Evolutionary conservation across 2,113 vertebrate genomes (phyloP).

Genomic region (Hyperopisus bebe): DNA sequence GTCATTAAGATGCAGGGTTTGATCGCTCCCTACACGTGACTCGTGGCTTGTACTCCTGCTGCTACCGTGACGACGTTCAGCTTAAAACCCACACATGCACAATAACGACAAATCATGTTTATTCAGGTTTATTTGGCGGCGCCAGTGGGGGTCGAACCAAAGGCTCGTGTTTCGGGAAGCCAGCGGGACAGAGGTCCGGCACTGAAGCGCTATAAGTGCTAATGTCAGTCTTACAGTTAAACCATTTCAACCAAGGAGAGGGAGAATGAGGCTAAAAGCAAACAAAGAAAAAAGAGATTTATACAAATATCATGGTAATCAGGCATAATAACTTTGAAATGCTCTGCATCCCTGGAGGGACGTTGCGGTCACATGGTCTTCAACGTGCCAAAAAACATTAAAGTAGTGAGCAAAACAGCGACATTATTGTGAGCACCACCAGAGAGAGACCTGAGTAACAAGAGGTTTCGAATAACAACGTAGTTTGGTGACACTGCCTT

Average conservation of each 20-base stretch:
- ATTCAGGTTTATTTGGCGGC: background rate
- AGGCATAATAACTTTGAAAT: background rate
- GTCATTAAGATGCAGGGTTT: background rate
- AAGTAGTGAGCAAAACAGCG: background rate
- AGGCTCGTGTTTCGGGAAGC: background rate
- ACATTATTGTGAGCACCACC: background rate
- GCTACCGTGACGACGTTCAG: background rate
- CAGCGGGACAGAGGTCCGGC: background rate
- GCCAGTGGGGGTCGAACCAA: background rate
- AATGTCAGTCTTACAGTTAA: slow-evolving; percentile 12
- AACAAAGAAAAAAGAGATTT: background rate
- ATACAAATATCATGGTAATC: background rate
- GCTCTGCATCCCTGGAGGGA: slow-evolving; percentile 34
- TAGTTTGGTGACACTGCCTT: background rate
- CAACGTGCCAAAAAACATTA: slow-evolving; percentile 33
- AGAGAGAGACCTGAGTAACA: background rate
- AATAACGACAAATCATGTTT: background rate
- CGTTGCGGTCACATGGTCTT: slow-evolving; percentile 54
- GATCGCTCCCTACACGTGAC: background rate
- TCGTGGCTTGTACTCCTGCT: background rate
- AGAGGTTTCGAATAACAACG: background rate
- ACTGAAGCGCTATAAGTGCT: background rate
- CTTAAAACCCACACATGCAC: background rate
- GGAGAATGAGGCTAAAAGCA: background rate
- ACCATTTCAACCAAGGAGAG: background rate